A percentile compares a stretch with the other conserved stretches of the same genome.
phyloP scores from a whole-genome alignment of 2,797 vertebrate genomes.

The Hippopotamyrus pictus region DNA sequence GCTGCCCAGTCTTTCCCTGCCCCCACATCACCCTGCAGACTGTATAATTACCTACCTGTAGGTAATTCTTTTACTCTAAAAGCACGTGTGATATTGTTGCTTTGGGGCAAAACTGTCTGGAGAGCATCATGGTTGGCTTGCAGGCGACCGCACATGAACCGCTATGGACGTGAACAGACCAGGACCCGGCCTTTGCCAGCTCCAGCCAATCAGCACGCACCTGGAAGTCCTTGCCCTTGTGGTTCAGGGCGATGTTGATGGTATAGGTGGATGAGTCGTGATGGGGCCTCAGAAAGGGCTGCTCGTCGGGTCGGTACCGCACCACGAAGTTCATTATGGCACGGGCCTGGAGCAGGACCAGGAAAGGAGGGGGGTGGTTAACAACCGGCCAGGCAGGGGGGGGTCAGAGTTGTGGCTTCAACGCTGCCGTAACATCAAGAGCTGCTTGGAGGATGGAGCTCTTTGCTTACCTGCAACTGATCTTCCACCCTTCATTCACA shows the following conservation, averaged over 20 bases:
- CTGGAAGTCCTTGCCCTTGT: conserved; percentile 70
- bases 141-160: background rate
- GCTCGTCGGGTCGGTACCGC: conserved; percentile 79
- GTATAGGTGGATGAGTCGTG: conserved; percentile 87
- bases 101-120: background rate
- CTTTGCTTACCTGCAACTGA: background rate
- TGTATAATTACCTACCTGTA: no score
- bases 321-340: conserved; percentile 88
- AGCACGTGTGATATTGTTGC: background rate
- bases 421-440: background rate
- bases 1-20: background rate
- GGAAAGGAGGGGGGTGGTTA: background rate
- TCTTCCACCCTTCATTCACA: background rate
- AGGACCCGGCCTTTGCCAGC: background rate
- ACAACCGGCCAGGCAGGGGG: background rate
- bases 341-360: conserved; percentile 55
- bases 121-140: background rate
- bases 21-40: no score
- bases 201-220: conserved; percentile 41
- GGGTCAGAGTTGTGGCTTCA: background rate
- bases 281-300: conserved; percentile 74
- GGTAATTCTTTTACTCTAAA: background rate
- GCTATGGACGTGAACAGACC: background rate
- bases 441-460: background rate
- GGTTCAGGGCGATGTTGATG: conserved; percentile 78